Evolutionary conservation across 1,140 invertebrate species (phyloP), one percentile per base, ranked within the genome.

Genomic region (Drosophila ohnishii): DNA sequence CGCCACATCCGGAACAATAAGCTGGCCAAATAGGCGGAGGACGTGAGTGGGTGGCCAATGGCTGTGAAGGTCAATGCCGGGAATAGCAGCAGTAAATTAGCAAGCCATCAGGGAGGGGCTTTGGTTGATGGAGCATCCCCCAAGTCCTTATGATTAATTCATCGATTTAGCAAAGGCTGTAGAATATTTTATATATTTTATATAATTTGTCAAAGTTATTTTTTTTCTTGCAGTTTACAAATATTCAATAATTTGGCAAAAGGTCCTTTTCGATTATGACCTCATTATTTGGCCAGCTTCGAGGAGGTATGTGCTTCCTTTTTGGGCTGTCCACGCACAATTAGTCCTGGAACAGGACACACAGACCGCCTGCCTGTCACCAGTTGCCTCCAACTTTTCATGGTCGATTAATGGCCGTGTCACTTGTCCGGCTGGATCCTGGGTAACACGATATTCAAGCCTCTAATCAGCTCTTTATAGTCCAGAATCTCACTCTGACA

Each of bases 401-500:
- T 34, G 47, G 19, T 4, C 47, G 45, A 51, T 44, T 53, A 70
- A 70, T 70, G 62, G 66, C 40, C 39, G 8, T 58, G 37, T 65
- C 65, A 45, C 61, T 66, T 53, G 47, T 67, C 60, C 28, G 32
- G 8, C 13, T 2, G 22, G 22, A 1, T 14, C 11, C 22, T 25
- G 7, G 7, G 14, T 10, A n/a, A 16, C 30, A 30, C 14, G 47
- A 50, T 50, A 50, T 10, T 16, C 47, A 32, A 28, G 37, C 14
- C 67, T 56, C 56, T 76, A 66, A 67, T 75, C 72, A 67, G 71
- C 30, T 67, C 64, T 76, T 76, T 75, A 76, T 76, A 56, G 62
- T 32, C 62, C 10, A 25, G 44, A 40, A 42, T 75, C 14, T 14
- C 25, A 13, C n/a, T 37, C 51, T n/a, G 51, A 25, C 34, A 25